phyloP scores from a whole-genome alignment of 2,113 vertebrate species.

The Lipophrys pholis region DNA sequence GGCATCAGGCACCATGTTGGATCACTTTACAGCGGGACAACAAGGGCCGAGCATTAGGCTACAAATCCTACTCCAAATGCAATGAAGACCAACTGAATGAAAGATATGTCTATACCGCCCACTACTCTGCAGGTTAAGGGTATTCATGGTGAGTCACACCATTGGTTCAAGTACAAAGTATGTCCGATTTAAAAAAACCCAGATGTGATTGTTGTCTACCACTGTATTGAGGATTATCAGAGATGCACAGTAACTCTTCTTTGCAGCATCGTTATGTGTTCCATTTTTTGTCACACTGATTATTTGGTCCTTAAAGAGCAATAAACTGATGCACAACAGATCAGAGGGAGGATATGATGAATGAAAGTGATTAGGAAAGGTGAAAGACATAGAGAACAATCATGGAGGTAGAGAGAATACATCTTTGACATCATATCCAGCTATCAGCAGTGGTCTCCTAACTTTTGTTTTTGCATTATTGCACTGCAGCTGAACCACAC shows the following conservation, averaged over 20 bases:
- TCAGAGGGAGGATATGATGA: not conserved
- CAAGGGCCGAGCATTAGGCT: not conserved
- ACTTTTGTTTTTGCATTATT: constrained; percentile 51
- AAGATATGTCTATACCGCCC: not conserved
- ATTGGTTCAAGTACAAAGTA: constrained; percentile 5
- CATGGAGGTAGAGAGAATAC: constrained; percentile 47
- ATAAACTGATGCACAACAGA: constrained; percentile 1
- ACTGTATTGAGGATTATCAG: not conserved
- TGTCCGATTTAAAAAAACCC: constrained; percentile 1
- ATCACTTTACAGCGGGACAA: not conserved
- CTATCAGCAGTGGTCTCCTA: constrained; percentile 42
- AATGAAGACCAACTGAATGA: too few relatives aligned
- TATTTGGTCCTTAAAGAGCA: constrained; percentile 66
- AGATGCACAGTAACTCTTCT: constrained; percentile 2
- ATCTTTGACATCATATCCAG: constrained; percentile 52
- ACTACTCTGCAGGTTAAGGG: not conserved
- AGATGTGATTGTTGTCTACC: constrained; percentile 11
- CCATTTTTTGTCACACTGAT: not conserved
- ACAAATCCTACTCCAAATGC: too few relatives aligned
- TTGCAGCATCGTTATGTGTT: not conserved
- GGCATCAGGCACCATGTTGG: not conserved
- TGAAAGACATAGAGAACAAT: not conserved
- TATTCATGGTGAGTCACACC: not conserved
- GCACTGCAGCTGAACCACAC: constrained; percentile 37
- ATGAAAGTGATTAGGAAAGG: not conserved